Base-by-base conservation (phyloP, 2,797 vertebrate genomes). In the Epinephelus awoara region DNA sequence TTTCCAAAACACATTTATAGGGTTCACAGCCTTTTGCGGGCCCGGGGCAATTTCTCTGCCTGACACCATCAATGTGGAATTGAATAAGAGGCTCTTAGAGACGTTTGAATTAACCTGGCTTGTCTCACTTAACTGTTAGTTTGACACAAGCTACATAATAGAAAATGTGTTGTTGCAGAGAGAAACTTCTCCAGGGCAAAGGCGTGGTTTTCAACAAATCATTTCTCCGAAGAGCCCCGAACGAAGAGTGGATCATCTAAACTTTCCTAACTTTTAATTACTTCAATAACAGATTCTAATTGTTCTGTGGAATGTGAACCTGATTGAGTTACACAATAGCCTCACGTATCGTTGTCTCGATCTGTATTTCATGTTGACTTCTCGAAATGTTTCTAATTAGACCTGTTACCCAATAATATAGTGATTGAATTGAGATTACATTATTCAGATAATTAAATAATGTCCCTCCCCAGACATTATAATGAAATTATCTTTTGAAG, bases 1-100 rank as follows among this genome's bases (percentile, higher is more conserved):
- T 91, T 90, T 87, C 81, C 75, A 83, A 92, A 92, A 89, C 82
- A 85, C 72, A 67, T 92, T 91, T 72, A 66, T 23, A 77, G 71
- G 52, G 71, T 83, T 88, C 57, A 66, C 80, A 85, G 83, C 61
- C 71, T 67, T 61, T 66, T 82, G 52, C 57, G 75, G 75, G 86
- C 90, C 83, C 5, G 80, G 56, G 85, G 84, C 80, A 61, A 23
- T 67, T 77, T 79, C 69, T 58, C 72, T 56, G 57, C 47, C 72
- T 87, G 74, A 83, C 80, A 66, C 49, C 65, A 23, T 66, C 67
- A 69, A 62, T 65, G 76, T 86, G 42, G 52, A 77, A 79, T 62
- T 67, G 70, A 88, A 85, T 74, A 67, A 75, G 67, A 71, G 82
- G 54, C 58, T 87, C 47, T 88, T 67, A 69, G 67, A 79, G 34